Evolutionary conservation across 2,797 vertebrate species (phyloP).

Genomic region (Momotus momota): DNA sequence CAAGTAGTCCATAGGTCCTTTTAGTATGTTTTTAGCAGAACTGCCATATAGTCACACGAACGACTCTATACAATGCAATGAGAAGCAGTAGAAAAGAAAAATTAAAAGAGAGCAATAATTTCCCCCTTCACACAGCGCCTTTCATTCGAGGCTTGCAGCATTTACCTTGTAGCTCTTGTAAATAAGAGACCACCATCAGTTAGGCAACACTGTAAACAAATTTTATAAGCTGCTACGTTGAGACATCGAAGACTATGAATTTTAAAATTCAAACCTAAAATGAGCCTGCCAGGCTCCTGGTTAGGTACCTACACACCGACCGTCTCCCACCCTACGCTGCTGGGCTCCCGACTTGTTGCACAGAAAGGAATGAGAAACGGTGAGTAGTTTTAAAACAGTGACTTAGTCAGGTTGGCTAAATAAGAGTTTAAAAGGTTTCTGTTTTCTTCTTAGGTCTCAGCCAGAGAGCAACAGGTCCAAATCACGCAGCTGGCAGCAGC

Average conservation of each 20-base stretch:
- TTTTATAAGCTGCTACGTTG: slow-evolving; percentile 22
- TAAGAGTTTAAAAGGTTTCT: background rate
- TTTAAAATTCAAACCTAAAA: background rate
- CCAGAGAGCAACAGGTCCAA: background rate
- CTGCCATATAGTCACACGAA: background rate
- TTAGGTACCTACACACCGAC: background rate
- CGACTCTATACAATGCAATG: background rate
- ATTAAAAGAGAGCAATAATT: background rate
- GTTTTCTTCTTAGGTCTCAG: background rate
- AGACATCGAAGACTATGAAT: background rate
- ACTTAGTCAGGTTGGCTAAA: background rate
- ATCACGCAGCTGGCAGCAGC: background rate
- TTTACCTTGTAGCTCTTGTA: background rate
- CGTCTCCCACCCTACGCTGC: background rate
- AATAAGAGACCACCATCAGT: background rate
- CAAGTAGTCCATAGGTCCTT: background rate
- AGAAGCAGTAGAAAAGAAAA: slow-evolving; percentile 29
- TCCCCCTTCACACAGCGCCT: background rate
- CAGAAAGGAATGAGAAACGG: background rate
- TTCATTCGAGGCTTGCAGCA: background rate
- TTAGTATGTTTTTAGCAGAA: background rate
- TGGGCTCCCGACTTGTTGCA: background rate
- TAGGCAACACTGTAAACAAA: slow-evolving; percentile 17
- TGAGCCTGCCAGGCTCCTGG: background rate
- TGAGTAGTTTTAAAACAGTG: background rate